Percentiles rank a stretch among this genome's conserved stretches.
Conservation (phyloP, 2,113 vertebrate genomes). For the Microtus pennsylvanicus region DNA sequence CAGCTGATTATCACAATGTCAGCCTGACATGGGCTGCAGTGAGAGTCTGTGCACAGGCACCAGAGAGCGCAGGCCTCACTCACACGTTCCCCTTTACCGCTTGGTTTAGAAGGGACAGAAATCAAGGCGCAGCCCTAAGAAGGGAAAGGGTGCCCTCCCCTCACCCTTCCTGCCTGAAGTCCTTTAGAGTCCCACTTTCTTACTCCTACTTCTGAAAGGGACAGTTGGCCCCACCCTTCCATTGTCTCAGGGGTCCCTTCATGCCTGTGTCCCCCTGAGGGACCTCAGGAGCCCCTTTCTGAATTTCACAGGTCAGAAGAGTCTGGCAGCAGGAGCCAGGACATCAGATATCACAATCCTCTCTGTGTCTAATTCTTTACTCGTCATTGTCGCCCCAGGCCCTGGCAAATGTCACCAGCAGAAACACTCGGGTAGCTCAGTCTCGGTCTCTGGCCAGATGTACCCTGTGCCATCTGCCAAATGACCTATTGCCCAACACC, state of each 20-base stretch:
- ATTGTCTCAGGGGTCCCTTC: background rate
- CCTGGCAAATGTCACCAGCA: no score
- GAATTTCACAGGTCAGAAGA: no score
- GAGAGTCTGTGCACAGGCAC: fast-evolving
- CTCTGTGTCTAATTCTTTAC: background rate
- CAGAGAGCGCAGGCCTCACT: no score
- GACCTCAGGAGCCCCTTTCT: background rate
- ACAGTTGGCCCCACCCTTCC: background rate
- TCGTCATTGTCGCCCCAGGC: fast-evolving
- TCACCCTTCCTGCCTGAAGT: background rate
- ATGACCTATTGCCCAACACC: background rate
- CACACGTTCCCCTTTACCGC: no score
- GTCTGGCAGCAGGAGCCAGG: no score
- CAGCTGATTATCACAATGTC: background rate
- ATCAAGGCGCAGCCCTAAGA: background rate
- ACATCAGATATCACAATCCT: no score
- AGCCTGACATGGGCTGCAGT: fast-evolving
- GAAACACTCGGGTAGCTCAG: background rate
- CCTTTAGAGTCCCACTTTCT: no score
- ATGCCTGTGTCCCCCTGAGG: fast-evolving
- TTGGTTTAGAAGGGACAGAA: background rate
- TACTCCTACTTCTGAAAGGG: background rate
- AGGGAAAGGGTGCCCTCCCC: no score
- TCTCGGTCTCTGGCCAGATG: background rate
- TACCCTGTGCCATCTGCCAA: background rate